Conservation (phyloP, 2,797 vertebrate species). For the Micrastur ruficollis region DNA sequence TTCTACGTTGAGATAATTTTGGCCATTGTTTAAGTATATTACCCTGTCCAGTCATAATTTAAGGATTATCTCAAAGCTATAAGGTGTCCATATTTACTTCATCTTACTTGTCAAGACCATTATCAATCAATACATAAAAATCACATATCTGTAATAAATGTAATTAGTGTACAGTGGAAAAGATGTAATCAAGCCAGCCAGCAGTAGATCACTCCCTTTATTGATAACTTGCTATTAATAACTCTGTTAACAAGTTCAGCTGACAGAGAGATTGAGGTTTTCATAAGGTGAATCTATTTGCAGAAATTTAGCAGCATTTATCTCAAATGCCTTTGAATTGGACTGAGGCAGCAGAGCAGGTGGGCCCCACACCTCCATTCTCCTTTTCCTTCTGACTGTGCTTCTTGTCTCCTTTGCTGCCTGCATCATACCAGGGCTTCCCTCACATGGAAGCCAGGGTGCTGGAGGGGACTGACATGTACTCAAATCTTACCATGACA, state of each 20-base stretch:
- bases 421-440: background rate
- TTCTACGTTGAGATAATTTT: background rate
- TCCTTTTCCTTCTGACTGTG: background rate
- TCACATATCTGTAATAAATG: background rate
- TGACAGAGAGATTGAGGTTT: background rate
- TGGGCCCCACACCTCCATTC: background rate
- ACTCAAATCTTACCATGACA: background rate
- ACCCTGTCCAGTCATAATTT: background rate
- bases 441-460: background rate
- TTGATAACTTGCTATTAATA: constrained; percentile 16
- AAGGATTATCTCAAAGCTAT: background rate
- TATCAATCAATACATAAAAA: background rate
- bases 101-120: background rate
- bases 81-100: background rate
- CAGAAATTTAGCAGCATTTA: background rate
- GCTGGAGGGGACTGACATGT: background rate
- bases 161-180: background rate
- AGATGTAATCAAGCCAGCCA: background rate
- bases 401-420: background rate
- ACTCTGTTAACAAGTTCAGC: background rate
- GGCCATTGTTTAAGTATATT: background rate
- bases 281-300: background rate
- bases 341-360: background rate
- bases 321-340: background rate
- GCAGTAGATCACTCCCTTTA: background rate